phyloP scores from a whole-genome alignment of 1,140 invertebrate species.

The Leguminivora glycinivorella region DNA sequence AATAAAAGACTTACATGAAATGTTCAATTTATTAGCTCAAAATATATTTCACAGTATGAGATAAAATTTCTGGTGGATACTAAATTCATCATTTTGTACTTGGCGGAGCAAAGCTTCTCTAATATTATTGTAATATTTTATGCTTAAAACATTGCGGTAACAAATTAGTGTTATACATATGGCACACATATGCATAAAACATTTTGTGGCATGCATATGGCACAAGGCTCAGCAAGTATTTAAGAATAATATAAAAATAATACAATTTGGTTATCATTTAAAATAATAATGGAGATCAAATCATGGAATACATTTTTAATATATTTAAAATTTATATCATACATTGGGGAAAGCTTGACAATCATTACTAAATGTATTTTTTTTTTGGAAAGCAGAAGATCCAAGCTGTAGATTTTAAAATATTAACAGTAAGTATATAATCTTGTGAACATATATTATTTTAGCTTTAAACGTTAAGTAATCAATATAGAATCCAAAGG shows the following conservation, averaged over 20 bases:
- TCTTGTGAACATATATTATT: no score
- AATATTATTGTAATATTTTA: background rate
- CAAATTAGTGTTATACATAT: background rate
- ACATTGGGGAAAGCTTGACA: background rate
- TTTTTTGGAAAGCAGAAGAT: background rate
- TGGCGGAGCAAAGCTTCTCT: conserved; percentile 3
- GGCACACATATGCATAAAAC: background rate
- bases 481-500: no score
- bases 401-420: no score
- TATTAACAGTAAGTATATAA: no score
- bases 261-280: background rate
- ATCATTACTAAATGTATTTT: background rate
- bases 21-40: conserved; percentile 23
- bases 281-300: conserved; percentile 4
- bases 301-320: background rate
- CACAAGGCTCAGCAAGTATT: background rate
- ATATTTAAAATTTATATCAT: background rate
- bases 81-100: conserved; percentile 27
- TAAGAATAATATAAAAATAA: background rate
- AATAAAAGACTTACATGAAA: background rate
- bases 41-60: conserved; percentile 17
- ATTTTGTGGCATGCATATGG: background rate
- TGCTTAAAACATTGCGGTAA: background rate
- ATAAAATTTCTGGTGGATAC: conserved; percentile 17
- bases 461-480: no score